A percentile compares a stretch with the other conserved stretches of the same genome.
These are phyloP conservation scores for Thunnus maccoyii DNA, from an alignment of 2,113 vertebrate genomes.

Conservation along the genomic window DNA sequence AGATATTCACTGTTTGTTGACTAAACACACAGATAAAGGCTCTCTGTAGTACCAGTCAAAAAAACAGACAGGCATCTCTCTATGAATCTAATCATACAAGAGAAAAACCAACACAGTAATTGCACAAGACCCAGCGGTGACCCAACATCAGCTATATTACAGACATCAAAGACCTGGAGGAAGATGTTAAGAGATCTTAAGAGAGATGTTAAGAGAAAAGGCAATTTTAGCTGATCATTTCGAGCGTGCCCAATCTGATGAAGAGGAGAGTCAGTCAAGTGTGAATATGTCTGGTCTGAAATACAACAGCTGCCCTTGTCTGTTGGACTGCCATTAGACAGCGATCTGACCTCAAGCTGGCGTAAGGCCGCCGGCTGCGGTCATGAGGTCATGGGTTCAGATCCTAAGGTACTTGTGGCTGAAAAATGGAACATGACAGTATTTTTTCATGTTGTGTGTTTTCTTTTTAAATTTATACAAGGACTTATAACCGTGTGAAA, in stretches of 20 bases:
- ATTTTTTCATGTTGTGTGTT: constrained; percentile 3
- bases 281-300: constrained; percentile 72
- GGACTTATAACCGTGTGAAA: neutral
- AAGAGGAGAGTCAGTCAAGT: constrained; percentile 77
- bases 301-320: constrained; percentile 84
- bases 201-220: constrained; percentile 69
- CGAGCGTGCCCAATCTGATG: constrained; percentile 77
- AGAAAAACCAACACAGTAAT: constrained; percentile 76
- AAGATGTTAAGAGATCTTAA: constrained; percentile 77
- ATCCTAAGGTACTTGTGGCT: constrained; percentile 11
- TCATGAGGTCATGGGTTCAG: constrained; percentile 68
- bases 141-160: constrained; percentile 77
- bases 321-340: constrained; percentile 57
- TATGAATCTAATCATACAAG: constrained; percentile 69
- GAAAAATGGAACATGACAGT: constrained; percentile 44
- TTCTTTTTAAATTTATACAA: neutral
- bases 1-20: constrained; percentile 49
- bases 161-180: constrained; percentile 82
- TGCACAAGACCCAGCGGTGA: constrained; percentile 69
- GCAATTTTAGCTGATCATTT: constrained; percentile 80
- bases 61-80: constrained; percentile 54
- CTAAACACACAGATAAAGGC: constrained; percentile 62
- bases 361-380: constrained; percentile 51
- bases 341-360: constrained; percentile 70
- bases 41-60: constrained; percentile 41